Evolutionary conservation across 2,888 invertebrate genomes (phyloP).

Genomic region (Erannis defoliaria): DNA sequence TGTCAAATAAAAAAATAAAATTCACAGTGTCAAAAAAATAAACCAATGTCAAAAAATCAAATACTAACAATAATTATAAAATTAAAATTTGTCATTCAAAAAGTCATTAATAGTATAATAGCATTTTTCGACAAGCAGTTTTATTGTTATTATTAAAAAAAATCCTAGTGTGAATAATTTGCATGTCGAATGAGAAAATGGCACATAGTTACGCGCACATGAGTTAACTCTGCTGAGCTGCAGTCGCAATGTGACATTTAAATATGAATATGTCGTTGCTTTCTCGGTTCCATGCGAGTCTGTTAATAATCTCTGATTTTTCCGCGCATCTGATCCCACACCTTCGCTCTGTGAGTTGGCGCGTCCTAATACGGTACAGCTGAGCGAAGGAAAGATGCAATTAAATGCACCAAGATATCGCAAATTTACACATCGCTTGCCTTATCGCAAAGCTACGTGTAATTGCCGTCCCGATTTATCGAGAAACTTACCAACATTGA

Average conservation of each 20-base stretch:
- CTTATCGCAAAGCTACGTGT: conserved; percentile 19
- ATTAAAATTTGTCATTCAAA: too few species aligned
- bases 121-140: too few species aligned
- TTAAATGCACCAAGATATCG: conserved; percentile 51
- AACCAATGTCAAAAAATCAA: too few species aligned
- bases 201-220: conserved; percentile 57
- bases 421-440: conserved; percentile 40
- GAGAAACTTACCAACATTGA: conserved; percentile 33
- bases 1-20: too few species aligned
- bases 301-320: conserved; percentile 82
- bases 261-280: conserved; percentile 81
- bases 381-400: conserved; percentile 49
- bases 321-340: conserved; percentile 72
- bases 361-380: conserved; percentile 20
- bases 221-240: conserved; percentile 63
- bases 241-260: conserved; percentile 75
- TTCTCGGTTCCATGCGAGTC: conserved; percentile 58
- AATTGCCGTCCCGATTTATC: conserved; percentile 25
- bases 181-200: conserved; percentile 36
- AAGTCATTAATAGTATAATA: too few species aligned
- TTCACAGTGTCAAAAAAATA: too few species aligned
- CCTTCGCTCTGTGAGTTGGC: conserved; percentile 10
- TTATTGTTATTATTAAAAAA: too few species aligned
- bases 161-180: conserved; percentile 22
- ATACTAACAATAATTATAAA: too few species aligned